Percentiles rank a stretch among this genome's conserved stretches.
Evolutionary conservation across 2,888 invertebrate genomes (phyloP).

Genomic region (Athalia rosae): DNA sequence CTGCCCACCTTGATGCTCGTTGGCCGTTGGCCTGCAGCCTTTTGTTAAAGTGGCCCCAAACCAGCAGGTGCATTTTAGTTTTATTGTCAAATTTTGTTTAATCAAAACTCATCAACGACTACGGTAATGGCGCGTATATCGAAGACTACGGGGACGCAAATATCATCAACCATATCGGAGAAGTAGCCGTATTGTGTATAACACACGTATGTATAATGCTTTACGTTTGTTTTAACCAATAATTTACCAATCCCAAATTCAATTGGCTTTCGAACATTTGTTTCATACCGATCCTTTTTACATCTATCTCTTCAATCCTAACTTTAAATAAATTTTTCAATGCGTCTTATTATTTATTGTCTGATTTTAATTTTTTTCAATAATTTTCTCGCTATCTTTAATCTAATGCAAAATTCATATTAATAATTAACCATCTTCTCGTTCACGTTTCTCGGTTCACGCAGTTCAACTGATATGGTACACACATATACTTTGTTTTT

Average conservation of each 20-base stretch:
- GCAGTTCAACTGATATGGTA: too few species aligned
- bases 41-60: conserved; percentile 21
- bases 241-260: conserved; percentile 20
- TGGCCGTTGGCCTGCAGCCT: conserved; percentile 40
- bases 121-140: conserved; percentile 66
- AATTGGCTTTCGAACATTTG: conserved; percentile 23
- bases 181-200: conserved; percentile 58
- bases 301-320: not conserved
- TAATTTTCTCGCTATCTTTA: too few species aligned
- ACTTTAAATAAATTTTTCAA: not conserved
- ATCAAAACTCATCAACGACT: conserved; percentile 29
- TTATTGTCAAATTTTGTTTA: conserved; percentile 32
- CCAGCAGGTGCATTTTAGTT: conserved; percentile 35
- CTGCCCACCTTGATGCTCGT: conserved; percentile 39
- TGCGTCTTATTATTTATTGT: conserved; percentile 47
- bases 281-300: conserved; percentile 24
- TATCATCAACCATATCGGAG: conserved; percentile 58
- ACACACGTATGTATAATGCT: conserved; percentile 63
- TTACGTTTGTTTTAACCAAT: not conserved
- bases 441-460: too few species aligned
- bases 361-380: conserved; percentile 14
- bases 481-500: too few species aligned
- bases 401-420: too few species aligned
- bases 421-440: too few species aligned
- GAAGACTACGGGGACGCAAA: conserved; percentile 57